phyloP scores from a whole-genome alignment of 1,140 invertebrate genomes.

The Medauroidea extradentata region DNA sequence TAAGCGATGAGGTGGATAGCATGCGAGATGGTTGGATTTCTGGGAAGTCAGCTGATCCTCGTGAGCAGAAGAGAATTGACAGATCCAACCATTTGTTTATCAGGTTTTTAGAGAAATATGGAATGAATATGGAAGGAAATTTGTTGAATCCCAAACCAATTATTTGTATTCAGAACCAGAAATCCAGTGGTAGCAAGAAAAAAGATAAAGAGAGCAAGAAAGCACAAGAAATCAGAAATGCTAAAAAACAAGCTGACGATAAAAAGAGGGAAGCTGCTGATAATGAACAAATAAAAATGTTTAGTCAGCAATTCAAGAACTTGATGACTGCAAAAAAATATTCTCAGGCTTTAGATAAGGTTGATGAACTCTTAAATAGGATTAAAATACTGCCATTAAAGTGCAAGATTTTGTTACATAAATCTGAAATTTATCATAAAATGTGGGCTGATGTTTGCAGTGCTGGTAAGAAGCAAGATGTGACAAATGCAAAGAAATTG shows the following conservation, averaged over 20 bases:
- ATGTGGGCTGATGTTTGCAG: constrained; percentile 8
- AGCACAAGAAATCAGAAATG: constrained; percentile 4
- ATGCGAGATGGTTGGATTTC: not conserved
- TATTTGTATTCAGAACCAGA: constrained; percentile 8
- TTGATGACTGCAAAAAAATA: not conserved
- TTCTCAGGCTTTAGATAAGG: not conserved
- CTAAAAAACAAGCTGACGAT: constrained; percentile 10
- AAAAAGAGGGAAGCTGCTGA: constrained; percentile 1
- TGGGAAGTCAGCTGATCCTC: not conserved
- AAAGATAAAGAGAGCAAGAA: constrained; percentile 5
- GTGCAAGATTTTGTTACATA: constrained; percentile 5
- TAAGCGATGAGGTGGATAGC: not conserved
- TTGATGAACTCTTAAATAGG: not conserved
- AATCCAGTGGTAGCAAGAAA: constrained; percentile 4
- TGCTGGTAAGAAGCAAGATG: not conserved
- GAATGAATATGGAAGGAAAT: constrained; percentile 23
- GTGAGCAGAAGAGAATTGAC: not conserved
- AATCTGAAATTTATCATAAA: not conserved
- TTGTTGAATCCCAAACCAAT: constrained; percentile 1
- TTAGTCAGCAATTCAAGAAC: constrained; percentile 1
- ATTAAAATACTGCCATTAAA: not conserved
- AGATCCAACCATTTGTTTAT: not conserved
- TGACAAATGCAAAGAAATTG: constrained; percentile 1
- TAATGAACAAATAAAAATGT: not conserved
- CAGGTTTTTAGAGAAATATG: constrained; percentile 18